Evolutionary conservation across 2,797 vertebrate species (phyloP).

Genomic region (Pristis pectinata): DNA sequence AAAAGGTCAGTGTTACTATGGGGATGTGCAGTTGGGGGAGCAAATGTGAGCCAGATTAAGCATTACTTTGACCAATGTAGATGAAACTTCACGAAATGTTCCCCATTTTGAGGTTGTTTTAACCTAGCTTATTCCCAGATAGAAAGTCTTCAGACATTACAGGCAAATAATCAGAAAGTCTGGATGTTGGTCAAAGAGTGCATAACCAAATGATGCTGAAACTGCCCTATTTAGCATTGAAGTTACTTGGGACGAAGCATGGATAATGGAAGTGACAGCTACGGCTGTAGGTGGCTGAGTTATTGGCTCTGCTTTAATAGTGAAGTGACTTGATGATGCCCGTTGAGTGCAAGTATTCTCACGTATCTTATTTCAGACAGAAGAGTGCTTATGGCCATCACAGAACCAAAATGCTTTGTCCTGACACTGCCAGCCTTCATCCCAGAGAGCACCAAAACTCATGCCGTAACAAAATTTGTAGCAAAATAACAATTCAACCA

Average conservation of each 20-base stretch:
- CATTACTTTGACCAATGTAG: not conserved
- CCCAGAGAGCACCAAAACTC: not conserved
- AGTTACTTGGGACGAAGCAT: not conserved
- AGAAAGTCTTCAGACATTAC: not conserved
- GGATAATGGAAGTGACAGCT: conserved; percentile 3
- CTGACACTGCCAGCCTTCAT: not conserved
- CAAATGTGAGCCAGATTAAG: too few relatives aligned
- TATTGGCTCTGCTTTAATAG: conserved; percentile 11
- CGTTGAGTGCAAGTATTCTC: not conserved
- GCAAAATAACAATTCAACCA: not conserved
- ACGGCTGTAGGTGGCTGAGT: not conserved
- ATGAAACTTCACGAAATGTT: not conserved
- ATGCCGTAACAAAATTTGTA: not conserved
- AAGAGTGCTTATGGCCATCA: not conserved
- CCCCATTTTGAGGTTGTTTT: not conserved
- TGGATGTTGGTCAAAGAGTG: not conserved
- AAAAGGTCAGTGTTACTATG: too few relatives aligned
- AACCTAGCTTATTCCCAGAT: not conserved
- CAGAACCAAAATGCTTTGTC: not conserved
- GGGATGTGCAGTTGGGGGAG: too few relatives aligned
- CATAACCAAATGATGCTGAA: not conserved
- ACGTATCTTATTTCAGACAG: conserved; percentile 4
- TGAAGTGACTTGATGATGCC: not conserved
- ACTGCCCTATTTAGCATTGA: not conserved
- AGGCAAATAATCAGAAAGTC: not conserved